Evolutionary conservation across 1,140 invertebrate genomes (phyloP).

Genomic region (Drusus annulatus): DNA sequence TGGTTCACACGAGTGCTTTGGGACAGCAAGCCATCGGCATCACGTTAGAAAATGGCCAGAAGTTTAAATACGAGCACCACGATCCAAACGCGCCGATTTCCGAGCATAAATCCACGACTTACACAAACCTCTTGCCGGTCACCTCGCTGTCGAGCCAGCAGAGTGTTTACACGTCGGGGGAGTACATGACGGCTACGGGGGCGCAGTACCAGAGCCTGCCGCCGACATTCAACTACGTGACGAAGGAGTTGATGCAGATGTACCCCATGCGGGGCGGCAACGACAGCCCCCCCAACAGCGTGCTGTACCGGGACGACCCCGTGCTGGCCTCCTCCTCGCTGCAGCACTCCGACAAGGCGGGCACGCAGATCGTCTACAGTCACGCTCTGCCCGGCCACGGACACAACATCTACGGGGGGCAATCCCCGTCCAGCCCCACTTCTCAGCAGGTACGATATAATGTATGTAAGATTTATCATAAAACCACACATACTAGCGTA

Average conservation of each 20-base stretch:
- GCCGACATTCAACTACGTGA: constrained; percentile 46
- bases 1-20: constrained; percentile 66
- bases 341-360: constrained; percentile 61
- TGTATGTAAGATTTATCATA: constrained; percentile 30
- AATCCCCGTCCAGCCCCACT: constrained; percentile 71
- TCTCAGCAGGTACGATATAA: constrained; percentile 65
- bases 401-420: constrained; percentile 68
- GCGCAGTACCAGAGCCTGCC: constrained; percentile 50
- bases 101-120: constrained; percentile 62
- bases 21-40: constrained; percentile 65
- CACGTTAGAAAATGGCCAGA: constrained; percentile 59
- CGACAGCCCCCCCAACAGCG: constrained; percentile 66
- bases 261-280: constrained; percentile 64
- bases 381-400: constrained; percentile 64
- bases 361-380: constrained; percentile 67
- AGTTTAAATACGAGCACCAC: constrained; percentile 68
- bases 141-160: constrained; percentile 61
- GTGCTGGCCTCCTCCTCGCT: constrained; percentile 73
- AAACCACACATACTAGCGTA: too few relatives aligned
- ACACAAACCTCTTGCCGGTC: constrained; percentile 69
- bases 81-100: constrained; percentile 63
- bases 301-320: constrained; percentile 73
- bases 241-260: constrained; percentile 66
- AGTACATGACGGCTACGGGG: constrained; percentile 61
- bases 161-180: constrained; percentile 60